Percentiles rank a stretch among this genome's conserved stretches.
These are phyloP conservation scores for Machaerirhynchus nigripectus DNA, from an alignment of 2,113 vertebrate species.

Conservation along the genomic window DNA sequence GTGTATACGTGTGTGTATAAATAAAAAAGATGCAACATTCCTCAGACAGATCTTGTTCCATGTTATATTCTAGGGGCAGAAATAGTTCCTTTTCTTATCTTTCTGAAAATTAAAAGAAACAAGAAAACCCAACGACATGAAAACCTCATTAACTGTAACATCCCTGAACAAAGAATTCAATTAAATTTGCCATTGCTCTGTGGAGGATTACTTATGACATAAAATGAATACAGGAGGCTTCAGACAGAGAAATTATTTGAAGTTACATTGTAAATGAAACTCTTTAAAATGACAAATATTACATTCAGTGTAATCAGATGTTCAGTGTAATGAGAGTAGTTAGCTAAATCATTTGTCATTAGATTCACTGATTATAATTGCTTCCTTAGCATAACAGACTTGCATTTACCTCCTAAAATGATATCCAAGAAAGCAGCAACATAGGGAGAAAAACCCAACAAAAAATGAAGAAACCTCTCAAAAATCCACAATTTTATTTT, in stretches of 20 bases:
- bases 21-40: not conserved
- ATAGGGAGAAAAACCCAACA: not conserved
- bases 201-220: not conserved
- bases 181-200: not conserved
- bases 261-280: constrained; percentile 10
- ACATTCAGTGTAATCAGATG: constrained; percentile 8
- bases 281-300: constrained; percentile 14
- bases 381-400: constrained; percentile 23
- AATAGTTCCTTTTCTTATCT: not conserved
- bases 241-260: not conserved
- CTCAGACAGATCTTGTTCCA: not conserved
- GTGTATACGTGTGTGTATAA: rapidly evolving
- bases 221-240: not conserved
- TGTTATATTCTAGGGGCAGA: not conserved
- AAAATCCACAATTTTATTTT: not conserved
- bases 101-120: not conserved
- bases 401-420: not conserved
- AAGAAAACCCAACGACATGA: not conserved
- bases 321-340: constrained; percentile 33
- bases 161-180: not conserved
- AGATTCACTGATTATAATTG: constrained; percentile 63
- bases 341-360: constrained; percentile 55
- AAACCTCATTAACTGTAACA: not conserved
- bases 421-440: not conserved
- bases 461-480: not conserved